Base-by-base conservation (phyloP, 2,113 vertebrate genomes). In the Bombycilla garrulus region DNA sequence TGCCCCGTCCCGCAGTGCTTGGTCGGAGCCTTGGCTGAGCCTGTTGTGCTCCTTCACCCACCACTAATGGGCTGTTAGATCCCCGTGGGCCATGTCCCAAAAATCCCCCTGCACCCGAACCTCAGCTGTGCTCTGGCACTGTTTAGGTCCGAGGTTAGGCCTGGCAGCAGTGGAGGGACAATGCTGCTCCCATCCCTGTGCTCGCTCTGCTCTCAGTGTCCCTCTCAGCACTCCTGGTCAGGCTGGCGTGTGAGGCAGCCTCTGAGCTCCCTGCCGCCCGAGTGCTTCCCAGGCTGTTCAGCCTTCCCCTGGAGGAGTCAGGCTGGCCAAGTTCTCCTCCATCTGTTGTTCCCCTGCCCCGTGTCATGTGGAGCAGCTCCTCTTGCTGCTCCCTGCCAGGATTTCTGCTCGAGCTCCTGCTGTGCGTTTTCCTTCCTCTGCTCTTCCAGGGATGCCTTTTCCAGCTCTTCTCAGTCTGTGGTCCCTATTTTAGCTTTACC, bases 151-250 rank as follows among this genome's bases (percentile, higher is more conserved):
- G 1, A 26, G 48, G 35, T 54, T 3, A 15, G 67, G 44, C 17
- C 65, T 90, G 86, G n/a, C n/a, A 56, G 64, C 7, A 5, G 36
- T 6, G 47, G 10, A n/a, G 64, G 69, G 74, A 21, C 3, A 0
- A 5, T 14, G 70, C 51, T 78, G 65, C 65, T 81, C 28, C 25
- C 0, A 0, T 12, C 25, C 33, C 15, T 3, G 1, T 29, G 42
- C 50, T 67, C 0, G 0, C 67, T 60, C 29, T 15, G 45, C 40
- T 76, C 81, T 16, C 1, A 0, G 4, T 10, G 23, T 40, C 36
- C 33, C 40, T 54, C 21, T 9, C 50, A 6, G 9, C 4, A 14
- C 78, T 56, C 33, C 29, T 19, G 17, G 6, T 20, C 3, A 4
- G 56, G 56, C 65, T 51, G 45, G 26, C 6, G 1, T 36, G 7